Percentiles rank a stretch among this genome's conserved stretches.
Conservation (phyloP, 1,140 invertebrate genomes). For the Scylla paramamosain region DNA sequence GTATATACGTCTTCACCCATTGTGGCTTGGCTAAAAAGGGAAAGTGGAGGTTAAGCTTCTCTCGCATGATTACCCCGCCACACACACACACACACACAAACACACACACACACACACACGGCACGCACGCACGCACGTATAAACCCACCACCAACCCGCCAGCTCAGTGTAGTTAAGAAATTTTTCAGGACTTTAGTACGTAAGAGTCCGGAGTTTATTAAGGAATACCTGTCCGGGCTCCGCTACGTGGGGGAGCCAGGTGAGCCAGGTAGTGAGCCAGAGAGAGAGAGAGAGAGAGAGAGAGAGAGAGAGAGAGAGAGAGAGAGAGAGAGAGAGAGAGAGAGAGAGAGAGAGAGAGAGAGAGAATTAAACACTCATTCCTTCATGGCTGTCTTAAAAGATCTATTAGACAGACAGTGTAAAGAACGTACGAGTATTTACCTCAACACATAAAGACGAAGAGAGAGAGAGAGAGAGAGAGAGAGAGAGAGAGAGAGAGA, state of each 20-base stretch:
- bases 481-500: background rate
- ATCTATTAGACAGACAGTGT: too few relatives aligned
- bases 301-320: conserved; percentile 46
- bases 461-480: conserved; percentile 20
- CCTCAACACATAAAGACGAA: background rate
- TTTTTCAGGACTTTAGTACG: conserved; percentile 4
- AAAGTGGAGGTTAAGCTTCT: conserved; percentile 56
- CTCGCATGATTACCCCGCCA: conserved; percentile 52
- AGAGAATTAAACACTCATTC: background rate
- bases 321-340: conserved; percentile 48
- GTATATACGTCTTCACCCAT: conserved; percentile 28
- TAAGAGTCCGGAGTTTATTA: conserved; percentile 45
- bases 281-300: conserved; percentile 41
- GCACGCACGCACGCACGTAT: background rate
- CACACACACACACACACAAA: conserved; percentile 58
- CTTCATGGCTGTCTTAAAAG: background rate
- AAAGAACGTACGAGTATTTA: too few relatives aligned
- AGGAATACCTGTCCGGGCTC: background rate
- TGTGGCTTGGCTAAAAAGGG: conserved; percentile 62
- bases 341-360: conserved; percentile 27
- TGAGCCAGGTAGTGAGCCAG: background rate
- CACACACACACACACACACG: conserved; percentile 17
- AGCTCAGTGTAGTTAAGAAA: background rate
- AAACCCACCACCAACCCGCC: background rate
- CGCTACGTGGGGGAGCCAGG: background rate